Evolutionary conservation across 2,113 vertebrate genomes (phyloP).

Genomic region (Phoenicopterus ruber): DNA sequence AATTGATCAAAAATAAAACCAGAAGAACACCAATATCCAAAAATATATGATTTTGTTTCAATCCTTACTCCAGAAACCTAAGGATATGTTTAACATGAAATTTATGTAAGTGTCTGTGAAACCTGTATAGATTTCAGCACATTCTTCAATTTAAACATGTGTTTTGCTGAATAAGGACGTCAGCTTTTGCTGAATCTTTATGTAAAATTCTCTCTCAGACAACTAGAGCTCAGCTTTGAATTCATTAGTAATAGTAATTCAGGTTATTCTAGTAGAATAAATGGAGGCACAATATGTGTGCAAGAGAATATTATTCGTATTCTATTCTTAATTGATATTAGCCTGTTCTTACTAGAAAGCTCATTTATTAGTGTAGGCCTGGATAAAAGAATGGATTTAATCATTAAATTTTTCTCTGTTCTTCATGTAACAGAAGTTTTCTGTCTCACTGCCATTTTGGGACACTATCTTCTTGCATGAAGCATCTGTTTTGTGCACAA

Average conservation of each 20-base stretch:
- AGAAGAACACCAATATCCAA: background rate
- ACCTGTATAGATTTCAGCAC: background rate
- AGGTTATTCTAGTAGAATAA: background rate
- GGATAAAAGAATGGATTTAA: background rate
- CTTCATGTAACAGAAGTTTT: background rate
- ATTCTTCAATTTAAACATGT: background rate
- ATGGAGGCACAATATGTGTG: background rate
- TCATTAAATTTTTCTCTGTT: background rate
- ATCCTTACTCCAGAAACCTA: background rate
- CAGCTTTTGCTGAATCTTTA: background rate
- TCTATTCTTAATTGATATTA: constrained; percentile 12
- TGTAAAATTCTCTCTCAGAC: background rate
- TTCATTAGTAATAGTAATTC: constrained; percentile 13
- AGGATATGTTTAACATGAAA: background rate
- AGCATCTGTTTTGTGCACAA: background rate
- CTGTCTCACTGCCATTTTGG: background rate
- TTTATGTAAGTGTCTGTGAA: background rate
- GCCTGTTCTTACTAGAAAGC: background rate
- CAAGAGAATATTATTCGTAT: background rate
- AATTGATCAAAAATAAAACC: background rate
- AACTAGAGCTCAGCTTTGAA: background rate
- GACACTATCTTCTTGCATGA: background rate
- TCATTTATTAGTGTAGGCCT: background rate
- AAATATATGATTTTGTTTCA: background rate
- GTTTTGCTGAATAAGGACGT: background rate